A percentile compares a stretch with the other conserved stretches of the same genome.
phyloP scores from a whole-genome alignment of 2,888 invertebrate genomes.

The Amiota mariae region DNA sequence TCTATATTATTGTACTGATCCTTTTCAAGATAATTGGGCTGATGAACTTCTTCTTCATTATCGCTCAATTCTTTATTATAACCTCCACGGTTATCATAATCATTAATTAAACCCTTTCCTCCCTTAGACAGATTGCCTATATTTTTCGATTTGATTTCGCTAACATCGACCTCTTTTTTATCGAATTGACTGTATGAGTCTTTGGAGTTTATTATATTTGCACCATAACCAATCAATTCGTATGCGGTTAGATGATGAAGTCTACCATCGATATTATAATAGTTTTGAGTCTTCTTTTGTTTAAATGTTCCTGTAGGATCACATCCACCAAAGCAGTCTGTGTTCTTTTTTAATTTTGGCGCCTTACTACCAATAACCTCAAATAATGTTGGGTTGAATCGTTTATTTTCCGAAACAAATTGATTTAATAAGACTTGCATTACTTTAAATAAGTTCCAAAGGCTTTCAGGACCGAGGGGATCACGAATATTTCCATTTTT shows the following conservation, averaged over 20 bases:
- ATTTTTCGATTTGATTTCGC: no score
- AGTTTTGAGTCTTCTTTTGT: background rate
- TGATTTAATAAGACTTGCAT: background rate
- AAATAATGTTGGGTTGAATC: background rate
- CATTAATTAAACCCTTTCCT: no score
- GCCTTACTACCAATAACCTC: background rate
- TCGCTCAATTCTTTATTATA: no score
- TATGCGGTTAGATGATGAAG: background rate
- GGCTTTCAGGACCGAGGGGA: background rate
- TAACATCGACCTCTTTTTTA: no score
- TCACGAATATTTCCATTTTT: background rate
- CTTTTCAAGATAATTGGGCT: no score
- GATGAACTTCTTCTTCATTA: no score
- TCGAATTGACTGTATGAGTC: no score
- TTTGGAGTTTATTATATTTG: background rate
- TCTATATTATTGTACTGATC: no score
- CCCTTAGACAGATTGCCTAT: no score
- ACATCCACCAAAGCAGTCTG: background rate
- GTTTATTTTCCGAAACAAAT: no score
- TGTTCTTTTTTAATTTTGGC: background rate
- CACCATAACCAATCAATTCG: background rate
- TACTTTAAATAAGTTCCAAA: background rate
- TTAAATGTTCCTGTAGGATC: background rate
- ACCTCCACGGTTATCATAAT: no score
- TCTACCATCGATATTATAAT: conserved; percentile 7